Conservation (phyloP, 2,888 invertebrate species). For the Yponomeuta cagnagella region DNA sequence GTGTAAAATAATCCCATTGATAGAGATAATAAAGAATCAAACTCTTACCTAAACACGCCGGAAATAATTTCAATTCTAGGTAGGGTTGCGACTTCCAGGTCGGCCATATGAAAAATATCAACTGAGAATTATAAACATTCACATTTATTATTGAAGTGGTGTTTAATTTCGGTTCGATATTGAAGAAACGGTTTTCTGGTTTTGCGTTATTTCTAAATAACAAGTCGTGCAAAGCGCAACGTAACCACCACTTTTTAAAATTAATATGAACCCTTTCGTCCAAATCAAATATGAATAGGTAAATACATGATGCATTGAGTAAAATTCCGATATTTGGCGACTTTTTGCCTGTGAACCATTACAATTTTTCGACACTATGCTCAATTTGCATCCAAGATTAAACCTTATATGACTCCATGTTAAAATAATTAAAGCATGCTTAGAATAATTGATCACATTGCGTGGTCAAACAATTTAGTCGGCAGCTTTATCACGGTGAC, state of each 20-base stretch:
- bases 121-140: no score
- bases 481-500: not conserved
- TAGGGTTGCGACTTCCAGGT: no score
- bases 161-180: no score
- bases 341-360: not conserved
- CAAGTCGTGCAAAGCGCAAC: no score
- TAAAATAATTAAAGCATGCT: not conserved
- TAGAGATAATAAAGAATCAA: not conserved
- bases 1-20: not conserved
- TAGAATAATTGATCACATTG: constrained; percentile 3
- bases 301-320: not conserved
- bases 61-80: no score
- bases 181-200: no score
- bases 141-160: no score
- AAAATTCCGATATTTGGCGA: not conserved
- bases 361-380: not conserved
- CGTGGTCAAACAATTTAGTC: constrained; percentile 3
- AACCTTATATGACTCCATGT: not conserved
- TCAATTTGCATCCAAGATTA: not conserved
- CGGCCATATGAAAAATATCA: no score
- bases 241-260: no score
- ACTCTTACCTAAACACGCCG: not conserved
- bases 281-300: no score
- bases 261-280: no score
- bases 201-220: no score